Evolutionary conservation across 1,140 invertebrate species (phyloP), one percentile per base, ranked within the genome.

Genomic region (Spodoptera frugiperda): DNA sequence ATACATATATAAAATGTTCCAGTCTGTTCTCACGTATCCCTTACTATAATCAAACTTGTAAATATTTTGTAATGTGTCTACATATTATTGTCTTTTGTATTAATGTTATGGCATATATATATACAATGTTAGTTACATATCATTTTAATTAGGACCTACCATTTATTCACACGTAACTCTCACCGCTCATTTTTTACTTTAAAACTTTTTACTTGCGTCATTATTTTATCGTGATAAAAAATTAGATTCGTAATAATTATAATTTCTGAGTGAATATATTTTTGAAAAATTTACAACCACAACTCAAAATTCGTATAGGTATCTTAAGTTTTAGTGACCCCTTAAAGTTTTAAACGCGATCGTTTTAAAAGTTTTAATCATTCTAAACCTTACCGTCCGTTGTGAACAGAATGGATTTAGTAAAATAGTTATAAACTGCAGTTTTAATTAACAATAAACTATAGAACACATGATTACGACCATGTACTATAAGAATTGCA

Each of bases 211-310:
- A 49, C 68, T 74, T 80, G 73, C 63, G 71, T 73, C 76, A 57
- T 75, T 74, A 76, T 80, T 78, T 54, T 76, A 21, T 15, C 21
- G 15, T 30, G 44, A 61, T 55, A 73, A 73, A 73, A 73, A 61
- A 49, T 59, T 54, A 63, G 25, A 75, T 75, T 65, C 14, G 59
- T n/a, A 53, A 30, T 63, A 39, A 54, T 65, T 73, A 73, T 73
- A 49, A 73, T 57, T 73, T 73, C 19, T 63, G 33, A 65, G 30
- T 63, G 33, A 57, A 87, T 86, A 86, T 87, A 88, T 90, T 89
- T 91, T 89, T 89, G 89, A 89, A 82, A 84, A 81, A 73, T 91
- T 88, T 91, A 91, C 87, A 91, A 89, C 72, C 57, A 39, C 17
- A 61, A 71, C 65, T 71, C 70, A 70, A 72, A 65, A 72, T 73